phyloP scores from a whole-genome alignment of 35 echinoderm and acorn worm species.

The Acanthaster planci region DNA sequence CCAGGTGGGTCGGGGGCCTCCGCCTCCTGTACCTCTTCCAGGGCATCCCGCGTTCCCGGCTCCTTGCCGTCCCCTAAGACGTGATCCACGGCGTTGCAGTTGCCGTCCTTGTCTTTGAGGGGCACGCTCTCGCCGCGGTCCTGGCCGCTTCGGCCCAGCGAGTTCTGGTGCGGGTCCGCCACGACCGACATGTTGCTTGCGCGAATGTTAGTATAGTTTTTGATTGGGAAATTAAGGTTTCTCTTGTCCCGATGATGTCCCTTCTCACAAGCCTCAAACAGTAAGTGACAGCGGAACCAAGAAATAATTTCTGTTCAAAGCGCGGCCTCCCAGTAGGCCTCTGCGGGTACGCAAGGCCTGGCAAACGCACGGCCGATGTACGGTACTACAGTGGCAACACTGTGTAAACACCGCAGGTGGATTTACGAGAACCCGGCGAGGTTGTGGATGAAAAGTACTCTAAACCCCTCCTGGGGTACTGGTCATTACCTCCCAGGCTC shows the following conservation, averaged over 20 bases:
- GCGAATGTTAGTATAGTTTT: too few relatives aligned
- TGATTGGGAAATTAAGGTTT: too few relatives aligned
- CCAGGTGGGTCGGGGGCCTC: not conserved
- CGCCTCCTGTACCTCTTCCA: constrained; percentile 13
- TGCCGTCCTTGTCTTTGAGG: constrained; percentile 41
- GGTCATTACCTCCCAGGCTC: not conserved
- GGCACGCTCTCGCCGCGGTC: constrained; percentile 37
- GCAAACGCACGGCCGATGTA: too few relatives aligned
- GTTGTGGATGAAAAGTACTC: constrained; percentile 8
- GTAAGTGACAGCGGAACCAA: too few relatives aligned
- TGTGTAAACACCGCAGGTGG: not conserved
- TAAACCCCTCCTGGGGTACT: not conserved
- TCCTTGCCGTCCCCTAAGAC: constrained; percentile 36
- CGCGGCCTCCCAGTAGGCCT: too few relatives aligned
- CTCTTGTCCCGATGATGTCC: too few relatives aligned
- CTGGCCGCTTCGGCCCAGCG: not conserved
- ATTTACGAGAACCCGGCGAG: not conserved
- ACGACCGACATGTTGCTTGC: not conserved
- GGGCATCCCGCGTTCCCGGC: not conserved
- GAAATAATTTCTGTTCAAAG: too few relatives aligned
- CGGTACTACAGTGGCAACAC: not conserved
- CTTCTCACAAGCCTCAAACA: too few relatives aligned
- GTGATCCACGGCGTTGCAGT: constrained; percentile 42
- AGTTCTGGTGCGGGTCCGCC: constrained; percentile 1
- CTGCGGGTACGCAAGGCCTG: too few relatives aligned